Conservation (phyloP, 1,140 invertebrate species). For the Bombus haemorrhoidalis region DNA sequence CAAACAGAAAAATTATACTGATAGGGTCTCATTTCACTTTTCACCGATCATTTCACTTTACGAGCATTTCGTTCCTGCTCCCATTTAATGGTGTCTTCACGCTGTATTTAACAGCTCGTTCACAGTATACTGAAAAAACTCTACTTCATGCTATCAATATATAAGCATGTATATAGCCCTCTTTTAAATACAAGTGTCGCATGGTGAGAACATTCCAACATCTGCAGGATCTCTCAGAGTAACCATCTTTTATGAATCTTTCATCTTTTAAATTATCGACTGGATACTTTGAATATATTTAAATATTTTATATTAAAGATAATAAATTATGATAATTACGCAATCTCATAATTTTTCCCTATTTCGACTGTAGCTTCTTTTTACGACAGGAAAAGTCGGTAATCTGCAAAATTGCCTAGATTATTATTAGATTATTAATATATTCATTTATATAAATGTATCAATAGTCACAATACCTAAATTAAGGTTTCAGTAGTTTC, state of each 20-base stretch:
- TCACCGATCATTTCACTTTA: constrained; percentile 8
- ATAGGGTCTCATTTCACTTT: constrained; percentile 10
- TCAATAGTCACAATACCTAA: too few species aligned
- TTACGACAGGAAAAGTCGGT: too few species aligned
- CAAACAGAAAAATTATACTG: background rate
- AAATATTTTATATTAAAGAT: background rate
- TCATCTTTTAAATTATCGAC: background rate
- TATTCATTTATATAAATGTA: too few species aligned
- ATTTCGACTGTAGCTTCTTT: too few species aligned
- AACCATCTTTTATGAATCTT: background rate
- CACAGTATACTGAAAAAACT: background rate
- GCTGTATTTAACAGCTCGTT: background rate
- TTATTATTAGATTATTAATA: too few species aligned
- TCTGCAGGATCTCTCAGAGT: background rate
- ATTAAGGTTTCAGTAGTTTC: too few species aligned
- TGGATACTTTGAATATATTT: background rate
- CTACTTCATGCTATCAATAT: background rate
- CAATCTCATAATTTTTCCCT: too few species aligned
- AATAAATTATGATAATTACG: too few species aligned
- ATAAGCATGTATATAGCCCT: background rate
- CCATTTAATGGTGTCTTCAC: background rate
- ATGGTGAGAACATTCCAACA: background rate
- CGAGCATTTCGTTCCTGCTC: background rate
- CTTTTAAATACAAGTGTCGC: background rate
- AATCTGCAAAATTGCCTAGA: too few species aligned